Conservation (phyloP, 2,888 invertebrate genomes). For the Scrobipalpa costella region DNA sequence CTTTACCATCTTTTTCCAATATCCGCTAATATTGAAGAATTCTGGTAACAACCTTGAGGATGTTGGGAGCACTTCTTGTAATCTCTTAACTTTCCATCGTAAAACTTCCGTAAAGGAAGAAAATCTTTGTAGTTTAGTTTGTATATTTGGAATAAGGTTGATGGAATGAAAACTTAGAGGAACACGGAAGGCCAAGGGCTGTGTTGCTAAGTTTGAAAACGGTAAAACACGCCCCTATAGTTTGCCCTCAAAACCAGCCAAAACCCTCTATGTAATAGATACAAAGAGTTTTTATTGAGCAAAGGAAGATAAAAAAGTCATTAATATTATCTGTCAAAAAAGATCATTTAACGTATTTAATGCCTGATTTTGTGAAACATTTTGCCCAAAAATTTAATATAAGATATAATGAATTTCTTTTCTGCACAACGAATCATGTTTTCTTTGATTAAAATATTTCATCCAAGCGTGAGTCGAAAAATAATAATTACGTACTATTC, state of each 20-base stretch:
- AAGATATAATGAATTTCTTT: neutral
- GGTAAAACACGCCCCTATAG: too few relatives aligned
- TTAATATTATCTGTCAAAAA: neutral
- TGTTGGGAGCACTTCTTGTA: slow-evolving; percentile 52
- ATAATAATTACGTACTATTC: neutral
- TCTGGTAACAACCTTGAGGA: slow-evolving; percentile 55
- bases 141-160: too few relatives aligned
- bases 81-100: slow-evolving; percentile 30
- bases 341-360: too few relatives aligned
- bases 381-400: neutral
- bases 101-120: neutral
- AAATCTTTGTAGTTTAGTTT: neutral
- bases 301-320: too few relatives aligned
- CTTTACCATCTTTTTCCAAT: slow-evolving; percentile 71
- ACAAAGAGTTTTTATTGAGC: too few relatives aligned
- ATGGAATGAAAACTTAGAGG: too few relatives aligned
- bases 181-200: too few relatives aligned
- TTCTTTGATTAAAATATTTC: slow-evolving; percentile 13
- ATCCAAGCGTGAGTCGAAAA: slow-evolving; percentile 17
- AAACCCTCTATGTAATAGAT: too few relatives aligned
- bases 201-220: too few relatives aligned
- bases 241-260: too few relatives aligned
- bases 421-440: slow-evolving; percentile 2
- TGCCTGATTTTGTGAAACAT: neutral
- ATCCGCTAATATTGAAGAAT: slow-evolving; percentile 64